Evolutionary conservation across 2,113 vertebrate species (phyloP), one percentile per base, ranked within the genome.

Genomic region (Gadus chalcogrammus): DNA sequence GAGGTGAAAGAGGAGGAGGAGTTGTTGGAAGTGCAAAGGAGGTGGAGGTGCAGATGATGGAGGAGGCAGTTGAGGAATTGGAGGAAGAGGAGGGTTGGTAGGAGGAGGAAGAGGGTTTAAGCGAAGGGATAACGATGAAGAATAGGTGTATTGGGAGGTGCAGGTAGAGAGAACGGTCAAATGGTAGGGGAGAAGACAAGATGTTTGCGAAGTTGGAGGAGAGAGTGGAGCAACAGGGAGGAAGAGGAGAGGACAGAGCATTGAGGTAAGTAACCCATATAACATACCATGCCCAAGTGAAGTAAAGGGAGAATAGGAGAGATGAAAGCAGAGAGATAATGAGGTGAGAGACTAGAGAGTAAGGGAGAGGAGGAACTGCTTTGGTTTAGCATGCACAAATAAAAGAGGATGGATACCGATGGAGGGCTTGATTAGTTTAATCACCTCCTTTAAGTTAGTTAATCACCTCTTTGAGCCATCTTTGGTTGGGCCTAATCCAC

Each of bases 401-500:
- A 15, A 20, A 62, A 8, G 24, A 27, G 61, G 24, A 28, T 22
- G 11, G 61, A 13, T 27, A 15, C 15, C 15, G 27, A 66, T 65
- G 55, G 48, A 31, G 48, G 53, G 68, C 38, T 64, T 66, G 17
- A 78, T 73, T 66, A 61, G 4, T 15, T 71, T 77, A 82, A 83
- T 75, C 1, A 1, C 22, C 1, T 31, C 53, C 64, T 65, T 31
- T 12, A 20, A 38, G 6, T 66, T 66, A 16, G 38, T 52, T 60
- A 60, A 69, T 68, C 53, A 8, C 4, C 70, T 58, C 67, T 70
- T 60, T 20, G 18, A 71, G 64, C 11, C 55, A 15, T 42, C 0
- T n/a, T 20, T 70, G 70, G 77, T 76, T 65, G 16, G 48, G 67
- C 27, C 69, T 67, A 81, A 81, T 82, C 65, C 7, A 24, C 66